Evolutionary conservation across 2,888 invertebrate species (phyloP).

Genomic region (Xestia rhomboidea): DNA sequence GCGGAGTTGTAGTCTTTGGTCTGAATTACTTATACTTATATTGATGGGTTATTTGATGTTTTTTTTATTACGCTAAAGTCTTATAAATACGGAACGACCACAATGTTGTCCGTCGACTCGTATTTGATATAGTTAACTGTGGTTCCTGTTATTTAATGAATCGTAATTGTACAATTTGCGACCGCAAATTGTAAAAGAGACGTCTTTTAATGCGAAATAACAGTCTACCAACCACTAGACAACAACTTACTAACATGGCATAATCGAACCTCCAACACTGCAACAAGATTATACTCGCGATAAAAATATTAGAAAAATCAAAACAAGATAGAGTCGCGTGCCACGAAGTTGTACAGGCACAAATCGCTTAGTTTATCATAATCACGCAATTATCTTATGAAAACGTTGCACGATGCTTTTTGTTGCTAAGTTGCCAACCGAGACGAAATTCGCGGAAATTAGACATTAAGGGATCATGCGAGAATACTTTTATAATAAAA

Average conservation of each 20-base stretch:
- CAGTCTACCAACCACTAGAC: neutral
- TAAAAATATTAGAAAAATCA: conserved; percentile 51
- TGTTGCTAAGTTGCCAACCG: conserved; percentile 71
- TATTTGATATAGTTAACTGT: neutral
- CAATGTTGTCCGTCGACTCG: neutral
- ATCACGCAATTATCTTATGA: conserved; percentile 78
- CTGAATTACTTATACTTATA: conserved; percentile 12
- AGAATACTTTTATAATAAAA: conserved; percentile 84
- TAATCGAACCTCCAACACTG: conserved; percentile 2
- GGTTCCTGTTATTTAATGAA: neutral
- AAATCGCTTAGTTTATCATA: conserved; percentile 67
- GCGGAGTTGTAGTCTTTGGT: conserved; percentile 8
- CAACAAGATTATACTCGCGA: conserved; percentile 14
- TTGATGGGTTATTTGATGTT: conserved; percentile 12
- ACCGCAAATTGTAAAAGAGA: too few species aligned
- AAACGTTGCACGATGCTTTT: conserved; percentile 77
- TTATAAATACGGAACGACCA: neutral
- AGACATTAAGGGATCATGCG: conserved; percentile 84
- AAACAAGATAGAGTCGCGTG: conserved; percentile 57
- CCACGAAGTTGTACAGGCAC: conserved; percentile 50
- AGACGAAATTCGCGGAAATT: conserved; percentile 88
- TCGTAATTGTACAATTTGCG: neutral
- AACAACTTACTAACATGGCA: conserved; percentile 9
- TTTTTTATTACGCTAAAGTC: neutral
- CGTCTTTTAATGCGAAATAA: neutral